phyloP scores from a whole-genome alignment of 2,888 invertebrate genomes.

The Saturnia pavonia region DNA sequence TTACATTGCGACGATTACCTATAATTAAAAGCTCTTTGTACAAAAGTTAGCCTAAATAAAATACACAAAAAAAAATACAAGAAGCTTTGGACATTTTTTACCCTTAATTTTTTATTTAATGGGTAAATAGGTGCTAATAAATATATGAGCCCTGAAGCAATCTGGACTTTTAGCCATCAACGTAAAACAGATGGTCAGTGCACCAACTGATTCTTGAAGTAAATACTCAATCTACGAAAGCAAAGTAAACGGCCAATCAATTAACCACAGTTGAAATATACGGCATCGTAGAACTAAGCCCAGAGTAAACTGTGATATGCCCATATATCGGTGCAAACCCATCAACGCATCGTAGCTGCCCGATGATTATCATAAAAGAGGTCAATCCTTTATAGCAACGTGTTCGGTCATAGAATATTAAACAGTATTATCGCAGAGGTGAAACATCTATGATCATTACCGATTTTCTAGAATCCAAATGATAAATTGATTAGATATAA shows the following conservation, averaged over 20 bases:
- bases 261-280: neutral
- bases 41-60: neutral
- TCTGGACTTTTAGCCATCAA: neutral
- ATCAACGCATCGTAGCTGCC: constrained; percentile 36
- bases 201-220: neutral
- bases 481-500: too few relatives aligned
- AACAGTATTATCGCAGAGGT: neutral
- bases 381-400: constrained; percentile 1
- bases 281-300: neutral
- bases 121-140: neutral
- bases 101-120: neutral
- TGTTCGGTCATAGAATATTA: neutral
- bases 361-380: constrained; percentile 6
- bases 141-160: neutral
- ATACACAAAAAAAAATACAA: neutral
- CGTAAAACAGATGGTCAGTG: constrained; percentile 1
- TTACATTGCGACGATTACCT: neutral
- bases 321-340: constrained; percentile 37
- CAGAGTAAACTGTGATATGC: constrained; percentile 23
- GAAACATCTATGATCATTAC: neutral
- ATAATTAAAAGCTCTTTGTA: neutral
- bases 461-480: neutral
- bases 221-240: constrained; percentile 7
- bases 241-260: neutral
- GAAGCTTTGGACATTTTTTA: neutral